Evolutionary conservation across 2,888 invertebrate species (phyloP), one percentile per base, ranked within the genome.

Genomic region (Prenolepis imparis): DNA sequence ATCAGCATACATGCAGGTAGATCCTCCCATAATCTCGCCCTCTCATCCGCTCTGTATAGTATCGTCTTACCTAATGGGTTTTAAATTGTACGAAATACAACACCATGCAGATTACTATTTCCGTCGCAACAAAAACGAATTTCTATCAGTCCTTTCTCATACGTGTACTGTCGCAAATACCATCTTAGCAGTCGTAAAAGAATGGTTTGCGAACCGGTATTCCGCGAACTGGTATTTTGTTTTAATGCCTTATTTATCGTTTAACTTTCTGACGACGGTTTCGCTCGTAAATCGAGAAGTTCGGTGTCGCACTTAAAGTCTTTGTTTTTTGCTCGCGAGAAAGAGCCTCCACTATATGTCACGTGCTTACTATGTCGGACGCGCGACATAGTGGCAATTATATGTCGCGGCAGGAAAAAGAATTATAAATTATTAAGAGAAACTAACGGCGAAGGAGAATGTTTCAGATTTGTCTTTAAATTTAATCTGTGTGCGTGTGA

Each of bases 241-340:
- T 68, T 59, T 24, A 24, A 36, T 59, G 32, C 73, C 15, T 72
- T 78, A 78, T 78, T 78, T 78, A 78, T 78, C 59, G 78, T 32
- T 59, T 44, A 78, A 78, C 73, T 72, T 78, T 32, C 67, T 72
- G 44, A 70, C 52, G 57, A 70, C 32, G 77, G 39, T 55, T 67
- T 68, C 68, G 78, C 78, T 72, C 72, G 59, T 78, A 78, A 78
- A 78, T 78, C 73, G 68, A 55, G 66, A 70, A 70, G 59, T 72
- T 48, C 41, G 72, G 18, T 70, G 78, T 70, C 72, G 78, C 73
- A 57, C 41, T 72, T 72, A 44, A 78, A 57, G 8, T 72, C 36
- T 41, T 59, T 70, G 44, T 59, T 78, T 78, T 78, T 72, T 44
- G 44, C 59, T 18, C n/a, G 55, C 39, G 32, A 72, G 32, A 72